Evolutionary conservation across 2,888 invertebrate genomes (phyloP), one percentile per base, ranked within the genome.

Genomic region (Craniophora ligustri): DNA sequence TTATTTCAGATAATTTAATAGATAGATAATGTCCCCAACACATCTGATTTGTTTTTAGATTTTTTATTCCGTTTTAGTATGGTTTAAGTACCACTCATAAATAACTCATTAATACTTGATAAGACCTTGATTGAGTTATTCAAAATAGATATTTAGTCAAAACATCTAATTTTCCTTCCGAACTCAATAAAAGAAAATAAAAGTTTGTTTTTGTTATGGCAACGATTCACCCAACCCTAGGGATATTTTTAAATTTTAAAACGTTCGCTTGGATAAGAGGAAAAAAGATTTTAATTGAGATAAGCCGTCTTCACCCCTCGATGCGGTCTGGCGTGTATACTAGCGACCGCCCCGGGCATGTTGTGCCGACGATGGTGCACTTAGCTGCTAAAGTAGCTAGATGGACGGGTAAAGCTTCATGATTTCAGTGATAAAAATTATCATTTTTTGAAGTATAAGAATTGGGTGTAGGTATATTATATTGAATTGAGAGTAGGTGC

Each of bases 231-330:
- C 54, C 60, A 67, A 66, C 83, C 89, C 84, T 49, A 42, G 65
- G 86, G 86, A 70, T 87, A 67, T 87, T 89, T 82, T 79, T 63
- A 79, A 79, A 79, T 85, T 83, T 86, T 81, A 79, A 80, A 87
- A 81, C 75, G 70, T 75, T 67, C 72, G 71, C 58, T 72, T 49
- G 70, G 58, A 64, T 74, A 69, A 72, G 69, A 82, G 80, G 75
- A 85, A 73, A 85, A 85, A 85, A 82, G 64, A 79, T 77, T 83
- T 82, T 85, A 88, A 87, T 87, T 86, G 86, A 79, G 87, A 85
- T 89, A 85, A 90, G 82, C 80, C 71, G 79, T 79, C 77, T 81
- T 81, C 76, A 58, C 72, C 80, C 77, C 74, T 65, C 67, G 67
- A 40, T 60, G 61, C 53, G 59, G 59, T 56, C 55, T 64, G 61